Evolutionary conservation across 2,113 vertebrate species (phyloP).

Genomic region (Pelecanus crispus): DNA sequence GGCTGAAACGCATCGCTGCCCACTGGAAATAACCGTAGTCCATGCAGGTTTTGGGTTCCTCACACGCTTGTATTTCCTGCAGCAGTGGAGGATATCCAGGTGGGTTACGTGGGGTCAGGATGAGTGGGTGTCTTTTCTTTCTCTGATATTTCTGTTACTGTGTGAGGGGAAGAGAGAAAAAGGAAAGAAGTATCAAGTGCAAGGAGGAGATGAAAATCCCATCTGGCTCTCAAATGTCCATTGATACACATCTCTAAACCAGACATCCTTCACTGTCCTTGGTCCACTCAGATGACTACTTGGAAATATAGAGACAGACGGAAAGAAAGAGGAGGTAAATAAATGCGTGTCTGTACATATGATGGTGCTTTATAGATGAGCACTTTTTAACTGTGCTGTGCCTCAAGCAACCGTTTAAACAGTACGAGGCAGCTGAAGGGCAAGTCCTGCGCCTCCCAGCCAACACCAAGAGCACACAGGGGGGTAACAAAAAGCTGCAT

Average conservation of each 20-base stretch:
- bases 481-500: neutral
- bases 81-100: neutral
- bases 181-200: neutral
- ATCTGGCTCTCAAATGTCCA: neutral
- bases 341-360: neutral
- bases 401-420: neutral
- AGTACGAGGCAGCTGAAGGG: neutral
- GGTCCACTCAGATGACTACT: neutral
- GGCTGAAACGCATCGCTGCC: neutral
- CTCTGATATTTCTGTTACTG: neutral
- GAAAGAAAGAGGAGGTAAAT: neutral
- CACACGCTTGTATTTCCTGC: neutral
- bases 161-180: neutral
- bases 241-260: neutral
- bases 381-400: neutral
- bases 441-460: neutral
- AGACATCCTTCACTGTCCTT: neutral
- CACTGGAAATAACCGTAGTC: neutral
- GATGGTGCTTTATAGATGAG: neutral
- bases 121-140: neutral
- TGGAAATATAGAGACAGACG: neutral
- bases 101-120: neutral
- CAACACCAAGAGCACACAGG: neutral
- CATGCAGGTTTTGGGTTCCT: neutral
- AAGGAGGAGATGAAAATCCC: neutral